Base-by-base conservation (phyloP, 1,140 invertebrate species). In the Pogonomyrmex californicus region DNA sequence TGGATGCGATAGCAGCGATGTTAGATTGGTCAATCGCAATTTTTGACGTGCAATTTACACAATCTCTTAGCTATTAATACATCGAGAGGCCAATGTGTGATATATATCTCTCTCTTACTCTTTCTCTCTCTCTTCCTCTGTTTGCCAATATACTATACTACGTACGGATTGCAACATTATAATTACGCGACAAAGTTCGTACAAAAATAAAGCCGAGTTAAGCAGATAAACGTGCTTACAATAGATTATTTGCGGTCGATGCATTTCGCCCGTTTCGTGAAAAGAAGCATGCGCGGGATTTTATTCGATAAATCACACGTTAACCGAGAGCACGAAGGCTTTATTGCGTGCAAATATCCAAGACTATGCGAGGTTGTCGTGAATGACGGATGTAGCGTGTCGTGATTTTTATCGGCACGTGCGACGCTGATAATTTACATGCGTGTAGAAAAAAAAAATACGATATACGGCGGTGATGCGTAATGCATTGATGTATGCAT, bases 371-470 rank as follows among this genome's bases (percentile, higher is more conserved):
- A 33, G 36, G 9, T 68, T 30, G 63, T 44, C 36, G 41, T 47
- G 14, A 70, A 41, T 70, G 63, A 81, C 47, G 63, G 63, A 81
- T 81, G 49, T 70, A 36, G 49, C 36, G 7, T 44, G 78, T 56
- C 36, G 41, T 81, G 23, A 70, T 81, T 81, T 70, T 70, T 81
- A 81, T 81, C 78, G n/a, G 23, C 63, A 56, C 36, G 62, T 70
- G 49, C 14, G 62, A 23, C n/a, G 30, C 12, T 41, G 63, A 70
- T 56, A 81, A 70, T 44, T 81, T 56, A 56, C 63, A 47, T 44
- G 47, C 6, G 10, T 30, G 63, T 14, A 14, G 7, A 70, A 68
- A 63, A 66, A 17, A 23, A 56, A 68, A 23, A 70, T 56, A 56
- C 63, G 47, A 41, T 17, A 51, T 41, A 68, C 23, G 10, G 10